Conservation (phyloP, 1,140 invertebrate genomes). For the Drosophila pruinosa region DNA sequence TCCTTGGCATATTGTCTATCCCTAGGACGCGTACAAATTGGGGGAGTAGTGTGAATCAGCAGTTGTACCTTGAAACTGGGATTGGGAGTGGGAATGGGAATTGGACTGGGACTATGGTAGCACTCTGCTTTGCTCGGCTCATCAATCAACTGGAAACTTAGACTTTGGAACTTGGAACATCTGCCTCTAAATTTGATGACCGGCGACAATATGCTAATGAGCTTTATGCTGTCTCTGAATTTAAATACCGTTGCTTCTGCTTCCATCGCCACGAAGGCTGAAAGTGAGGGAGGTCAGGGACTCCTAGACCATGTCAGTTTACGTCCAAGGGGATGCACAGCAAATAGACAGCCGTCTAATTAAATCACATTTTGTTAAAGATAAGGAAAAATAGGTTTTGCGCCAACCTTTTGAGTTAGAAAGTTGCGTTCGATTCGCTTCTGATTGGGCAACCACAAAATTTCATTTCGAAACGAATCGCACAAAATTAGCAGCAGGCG, state of each 20-base stretch:
- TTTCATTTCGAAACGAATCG: conserved; percentile 15
- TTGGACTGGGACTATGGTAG: background rate
- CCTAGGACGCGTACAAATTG: background rate
- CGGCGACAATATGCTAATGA: conserved; percentile 43
- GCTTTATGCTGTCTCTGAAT: conserved; percentile 32
- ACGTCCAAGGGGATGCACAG: background rate
- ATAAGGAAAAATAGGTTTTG: background rate
- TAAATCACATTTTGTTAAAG: conserved; percentile 10
- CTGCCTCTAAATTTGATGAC: conserved; percentile 22
- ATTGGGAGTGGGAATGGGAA: background rate
- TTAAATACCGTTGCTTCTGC: conserved; percentile 19
- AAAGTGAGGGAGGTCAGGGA: background rate
- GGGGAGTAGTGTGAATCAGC: conserved; percentile 4
- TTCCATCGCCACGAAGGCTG: too few species aligned
- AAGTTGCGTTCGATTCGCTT: conserved; percentile 5
- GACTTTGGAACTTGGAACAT: conserved; percentile 20
- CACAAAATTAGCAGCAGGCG: background rate
- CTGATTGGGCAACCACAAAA: conserved; percentile 32
- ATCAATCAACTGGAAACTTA: conserved; percentile 40
- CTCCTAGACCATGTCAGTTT: too few species aligned
- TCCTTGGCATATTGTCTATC: conserved; percentile 10
- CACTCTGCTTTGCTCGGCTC: background rate
- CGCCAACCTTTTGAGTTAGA: conserved; percentile 1
- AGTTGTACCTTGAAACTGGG: background rate
- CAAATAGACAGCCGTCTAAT: conserved; percentile 15